Base-by-base conservation (phyloP, 2,888 invertebrate species). In the Microplitis deprimator region DNA sequence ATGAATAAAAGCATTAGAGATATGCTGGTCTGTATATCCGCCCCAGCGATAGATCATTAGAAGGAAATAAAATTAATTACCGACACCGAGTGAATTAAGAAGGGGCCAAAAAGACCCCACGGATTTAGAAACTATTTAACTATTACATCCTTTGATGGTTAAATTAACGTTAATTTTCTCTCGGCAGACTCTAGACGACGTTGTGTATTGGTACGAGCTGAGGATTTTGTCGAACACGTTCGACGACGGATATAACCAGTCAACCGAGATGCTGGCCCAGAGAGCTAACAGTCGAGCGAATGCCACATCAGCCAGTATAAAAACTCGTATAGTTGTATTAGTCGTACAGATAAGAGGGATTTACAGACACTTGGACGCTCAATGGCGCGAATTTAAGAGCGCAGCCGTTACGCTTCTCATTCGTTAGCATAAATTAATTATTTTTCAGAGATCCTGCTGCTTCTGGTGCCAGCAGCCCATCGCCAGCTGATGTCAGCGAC, bases 371-470 rank as follows among this genome's bases (percentile, higher is more conserved):
- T 88, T 88, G 88, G 86, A 80, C 86, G 87, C 87, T 88, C 88
- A 88, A 88, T 88, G 88, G 88, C 86, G 88, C 88, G 88, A 88
- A 88, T 87, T 88, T 87, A 87, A 88, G 88, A 87, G 88, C 85
- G 84, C 77, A 86, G 87, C 88, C 88, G 88, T 88, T 88, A 88
- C 88, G 87, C 87, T 88, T 88, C 87, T 88, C 88, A 85, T 88
- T 88, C 88, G 88, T 88, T 88, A 88, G 87, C 88, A 88, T 88
- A 88, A 88, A 88, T 88, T 88, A 88, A 88, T 88, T 88, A 88
- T 88, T 86, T 86, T 85, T 85, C 82, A 80, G 81, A 13, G 50
- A 50, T 50, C 50, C 50, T 50, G 13, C 50, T 50, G 50, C 13
- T 50, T 29, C 29, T 29, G 29, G 29, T 29, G 29, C 29, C 50